Base-by-base conservation (phyloP, 2,797 vertebrate species). In the Poecile montanus region DNA sequence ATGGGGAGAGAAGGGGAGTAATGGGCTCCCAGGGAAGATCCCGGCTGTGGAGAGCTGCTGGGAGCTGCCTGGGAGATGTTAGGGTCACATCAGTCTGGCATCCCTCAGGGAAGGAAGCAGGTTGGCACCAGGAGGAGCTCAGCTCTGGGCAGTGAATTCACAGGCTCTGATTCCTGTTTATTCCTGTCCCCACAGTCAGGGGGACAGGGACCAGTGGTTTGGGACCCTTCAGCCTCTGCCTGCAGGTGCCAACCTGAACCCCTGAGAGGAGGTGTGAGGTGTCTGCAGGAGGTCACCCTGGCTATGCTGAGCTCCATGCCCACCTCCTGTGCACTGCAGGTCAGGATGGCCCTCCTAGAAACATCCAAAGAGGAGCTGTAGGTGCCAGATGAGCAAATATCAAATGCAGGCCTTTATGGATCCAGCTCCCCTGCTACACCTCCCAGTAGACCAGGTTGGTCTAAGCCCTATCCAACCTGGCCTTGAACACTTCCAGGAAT, bases 121-220 rank as follows among this genome's bases (percentile, higher is more conserved):
- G 36, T 70, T 95, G 94, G 90, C 95, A 85, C 51, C 89, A 48
- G 65, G 14, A 56, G 91, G 50, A 91, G 85, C 93, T 89, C 47
- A 70, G 89, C 44, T 60, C 66, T 62, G 42, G 75, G 60, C 58
- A 32, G 18, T 18, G 36, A 78, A 11, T 18, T 3, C n/a, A 18
- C 27, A 38, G 68, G 47, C 16, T 81, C 58, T 12, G 3, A 15
- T 10, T 79, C 34, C 45, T 38, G 0, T 25, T 9, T 40, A 40
- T 40, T 40, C 38, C 38, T 40, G 38, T 40, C 38, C 38, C 13
- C 38, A 40, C 38, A 40, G 38, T 40, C 38, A 29, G 67, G 36
- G 88, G 48, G 47, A 40, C 36, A 51, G 42, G 62, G 22, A 86
- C 9, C 40, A 34, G 65, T 0, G 2, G 10, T 42, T 53, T 67